A percentile compares a stretch with the other conserved stretches of the same genome.
phyloP scores from a whole-genome alignment of 1,140 invertebrate species.

The Andricus grossulariae region DNA sequence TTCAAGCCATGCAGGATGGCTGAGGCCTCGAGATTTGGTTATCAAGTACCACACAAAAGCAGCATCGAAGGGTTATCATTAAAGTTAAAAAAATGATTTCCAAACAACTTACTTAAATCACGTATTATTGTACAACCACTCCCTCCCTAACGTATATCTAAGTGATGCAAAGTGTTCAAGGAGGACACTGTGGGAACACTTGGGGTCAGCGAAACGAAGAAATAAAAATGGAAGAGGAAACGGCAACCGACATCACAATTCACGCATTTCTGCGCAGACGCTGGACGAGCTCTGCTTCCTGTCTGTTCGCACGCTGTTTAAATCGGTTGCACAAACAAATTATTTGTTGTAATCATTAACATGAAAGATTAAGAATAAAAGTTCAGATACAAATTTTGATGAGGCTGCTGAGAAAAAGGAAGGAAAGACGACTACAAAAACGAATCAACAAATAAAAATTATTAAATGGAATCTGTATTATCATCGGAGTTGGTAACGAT shows the following conservation, averaged over 20 bases:
- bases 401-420: no score
- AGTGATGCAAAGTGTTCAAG: conserved; percentile 61
- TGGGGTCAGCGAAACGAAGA: conserved; percentile 64
- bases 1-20: conserved; percentile 62
- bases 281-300: conserved; percentile 30
- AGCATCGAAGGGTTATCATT: background rate
- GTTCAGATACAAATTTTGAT: no score
- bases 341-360: no score
- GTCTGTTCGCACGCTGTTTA: no score
- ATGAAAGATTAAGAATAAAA: no score
- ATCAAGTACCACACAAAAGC: conserved; percentile 22
- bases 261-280: background rate
- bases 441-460: no score
- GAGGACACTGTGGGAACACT: conserved; percentile 61
- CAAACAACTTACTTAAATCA: conserved; percentile 65
- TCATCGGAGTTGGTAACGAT: no score
- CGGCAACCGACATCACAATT: conserved; percentile 32
- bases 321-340: no score
- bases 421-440: no score
- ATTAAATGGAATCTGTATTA: no score
- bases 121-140: conserved; percentile 67
- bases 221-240: conserved; percentile 55
- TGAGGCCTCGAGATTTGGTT: conserved; percentile 46
- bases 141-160: conserved; percentile 59
- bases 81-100: conserved; percentile 12